Conservation (phyloP, 2,113 vertebrate species). For the Chiloscyllium plagiosum region DNA sequence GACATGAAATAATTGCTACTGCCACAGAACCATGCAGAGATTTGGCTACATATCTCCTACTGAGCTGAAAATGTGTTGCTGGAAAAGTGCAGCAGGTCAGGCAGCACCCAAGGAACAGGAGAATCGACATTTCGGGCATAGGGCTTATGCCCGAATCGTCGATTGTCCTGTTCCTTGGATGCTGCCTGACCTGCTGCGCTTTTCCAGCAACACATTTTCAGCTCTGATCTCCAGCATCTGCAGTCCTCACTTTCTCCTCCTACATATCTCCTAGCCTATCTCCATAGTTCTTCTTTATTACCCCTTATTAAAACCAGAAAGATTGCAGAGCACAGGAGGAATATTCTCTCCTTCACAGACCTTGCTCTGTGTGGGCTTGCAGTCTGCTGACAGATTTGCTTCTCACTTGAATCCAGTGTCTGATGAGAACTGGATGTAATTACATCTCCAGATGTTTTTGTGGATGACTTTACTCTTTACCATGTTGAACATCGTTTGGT, state of each 20-base stretch:
- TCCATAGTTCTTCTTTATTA: not conserved
- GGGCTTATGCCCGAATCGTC: too few relatives aligned
- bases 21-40: not conserved
- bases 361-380: too few relatives aligned
- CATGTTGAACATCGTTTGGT: not conserved
- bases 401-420: not conserved
- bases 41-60: not conserved
- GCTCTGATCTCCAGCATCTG: too few relatives aligned
- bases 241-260: too few relatives aligned
- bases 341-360: not conserved
- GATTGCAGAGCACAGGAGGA: not conserved
- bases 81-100: too few relatives aligned
- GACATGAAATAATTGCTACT: not conserved
- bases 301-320: not conserved
- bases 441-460: too few relatives aligned
- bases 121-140: too few relatives aligned
- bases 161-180: too few relatives aligned
- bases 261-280: not conserved
- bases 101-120: too few relatives aligned
- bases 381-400: not conserved
- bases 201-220: too few relatives aligned
- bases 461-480: not conserved
- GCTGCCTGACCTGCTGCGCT: too few relatives aligned
- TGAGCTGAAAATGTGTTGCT: too few relatives aligned
- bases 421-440: not conserved